Base-by-base conservation (phyloP, 2,888 invertebrate species). In the Diachrysia chrysitis region DNA sequence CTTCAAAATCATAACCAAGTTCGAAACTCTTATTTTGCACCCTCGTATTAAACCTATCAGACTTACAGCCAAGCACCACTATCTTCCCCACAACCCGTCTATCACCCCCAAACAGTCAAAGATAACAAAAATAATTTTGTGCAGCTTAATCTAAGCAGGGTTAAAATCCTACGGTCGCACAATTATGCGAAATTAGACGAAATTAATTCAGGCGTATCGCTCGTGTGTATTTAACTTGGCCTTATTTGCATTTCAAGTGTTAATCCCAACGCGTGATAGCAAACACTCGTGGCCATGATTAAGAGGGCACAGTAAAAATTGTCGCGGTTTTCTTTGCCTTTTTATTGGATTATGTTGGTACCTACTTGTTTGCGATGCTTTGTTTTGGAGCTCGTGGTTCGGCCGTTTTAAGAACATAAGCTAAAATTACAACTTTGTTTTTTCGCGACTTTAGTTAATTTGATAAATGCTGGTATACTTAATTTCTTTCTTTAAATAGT, bases 231-330 rank as follows among this genome's bases (percentile, higher is more conserved):
- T 72, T 71, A 68, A 73, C 73, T 68, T 78, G 72, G 66, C 62
- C 81, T 69, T 77, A 82, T 86, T 86, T 83, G 83, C 85, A 86
- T 86, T 82, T 80, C 82, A 81, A 86, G 82, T 84, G 82, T 78
- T 77, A 78, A 80, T 79, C 76, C 72, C 73, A 72, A 69, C 76
- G 77, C 68, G 76, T 76, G 79, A 77, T 76, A 76, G 70, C 77
- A 82, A 81, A 81, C 73, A 79, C 66, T 73, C 71, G 72, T 53
- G 64, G 74, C 37, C 71, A 21, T 72, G 77, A 73, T 79, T 71
- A 80, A 78, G 63, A 58, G 58, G 62, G 37, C 25, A 70, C 65
- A 51, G 16, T 48, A 51, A 67, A 51, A 21, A 48, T 7, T 42
- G 21, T 3, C 21, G 35, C n/a, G 16, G 16, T 54, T 69, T 65